These are phyloP conservation scores for Desmophyllum pertusum DNA, from an alignment of 92 coral and sea anemone species.

Conservation along the genomic window DNA sequence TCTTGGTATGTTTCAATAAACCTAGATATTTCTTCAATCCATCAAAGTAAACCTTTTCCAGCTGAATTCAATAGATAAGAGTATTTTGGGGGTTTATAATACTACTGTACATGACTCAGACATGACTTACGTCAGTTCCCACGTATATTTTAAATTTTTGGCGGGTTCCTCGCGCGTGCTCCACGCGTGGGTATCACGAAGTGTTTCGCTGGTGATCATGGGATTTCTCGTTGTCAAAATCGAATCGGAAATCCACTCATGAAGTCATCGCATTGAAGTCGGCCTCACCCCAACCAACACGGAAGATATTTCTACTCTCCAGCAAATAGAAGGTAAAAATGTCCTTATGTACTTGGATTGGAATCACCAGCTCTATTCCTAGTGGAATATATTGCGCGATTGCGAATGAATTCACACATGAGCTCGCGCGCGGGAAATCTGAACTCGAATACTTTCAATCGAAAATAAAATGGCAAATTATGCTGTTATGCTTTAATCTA, in stretches of 20 bases:
- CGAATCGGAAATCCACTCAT: constrained; percentile 17
- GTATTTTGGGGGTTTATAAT: too few species aligned
- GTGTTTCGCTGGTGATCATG: constrained; percentile 29
- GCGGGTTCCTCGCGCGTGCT: neutral
- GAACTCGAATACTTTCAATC: constrained; percentile 10
- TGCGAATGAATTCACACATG: neutral
- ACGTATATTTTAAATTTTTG: too few species aligned
- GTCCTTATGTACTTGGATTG: neutral
- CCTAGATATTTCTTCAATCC: too few species aligned
- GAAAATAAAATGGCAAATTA: neutral
- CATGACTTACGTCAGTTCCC: too few species aligned
- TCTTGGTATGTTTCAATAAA: too few species aligned
- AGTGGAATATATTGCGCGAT: neutral
- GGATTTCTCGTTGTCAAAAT: constrained; percentile 17
- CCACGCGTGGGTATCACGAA: constrained; percentile 17
- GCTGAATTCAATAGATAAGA: too few species aligned
- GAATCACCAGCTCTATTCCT: neutral
- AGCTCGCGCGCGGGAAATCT: constrained; percentile 47
- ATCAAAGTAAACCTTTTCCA: too few species aligned
- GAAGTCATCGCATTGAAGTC: constrained; percentile 33
- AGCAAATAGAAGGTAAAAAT: constrained; percentile 19
- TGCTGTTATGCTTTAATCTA: neutral
- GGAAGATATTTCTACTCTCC: neutral
- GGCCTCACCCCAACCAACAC: constrained; percentile 24
- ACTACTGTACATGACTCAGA: too few species aligned